These are phyloP conservation scores for Anoplopoma fimbria DNA, from an alignment of 2,113 vertebrate species.

Conservation along the genomic window DNA sequence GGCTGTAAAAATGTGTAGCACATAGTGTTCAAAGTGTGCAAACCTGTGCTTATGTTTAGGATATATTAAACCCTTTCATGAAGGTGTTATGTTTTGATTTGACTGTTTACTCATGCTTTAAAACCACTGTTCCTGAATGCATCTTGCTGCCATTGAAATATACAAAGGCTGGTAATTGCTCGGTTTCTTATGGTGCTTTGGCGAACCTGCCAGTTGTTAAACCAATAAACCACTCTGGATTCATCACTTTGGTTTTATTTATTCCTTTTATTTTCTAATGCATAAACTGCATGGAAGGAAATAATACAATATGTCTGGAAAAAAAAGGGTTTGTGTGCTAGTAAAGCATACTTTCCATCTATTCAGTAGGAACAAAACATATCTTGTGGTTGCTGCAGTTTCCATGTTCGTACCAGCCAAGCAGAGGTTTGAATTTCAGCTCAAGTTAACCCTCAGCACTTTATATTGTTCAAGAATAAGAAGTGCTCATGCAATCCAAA, in stretches of 20 bases:
- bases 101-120: conserved; percentile 53
- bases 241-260: conserved; percentile 39
- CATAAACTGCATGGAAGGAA: conserved; percentile 29
- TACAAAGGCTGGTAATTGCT: conserved; percentile 35
- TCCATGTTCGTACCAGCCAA: conserved; percentile 11
- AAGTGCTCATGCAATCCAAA: background rate
- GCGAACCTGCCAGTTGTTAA: conserved; percentile 68
- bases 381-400: conserved; percentile 55
- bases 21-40: conserved; percentile 14
- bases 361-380: conserved; percentile 23
- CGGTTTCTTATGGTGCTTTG: conserved; percentile 75
- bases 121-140: conserved; percentile 55
- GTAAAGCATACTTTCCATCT: conserved; percentile 59
- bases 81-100: conserved; percentile 45
- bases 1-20: conserved; percentile 36
- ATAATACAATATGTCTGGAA: conserved; percentile 28
- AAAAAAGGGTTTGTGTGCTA: conserved; percentile 16
- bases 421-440: conserved; percentile 30
- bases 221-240: conserved; percentile 75
- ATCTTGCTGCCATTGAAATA: conserved; percentile 50
- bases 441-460: conserved; percentile 15
- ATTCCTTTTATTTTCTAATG: background rate
- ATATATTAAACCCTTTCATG: conserved; percentile 35
- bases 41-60: conserved; percentile 44
- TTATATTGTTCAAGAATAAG: background rate